These are phyloP conservation scores for Silvanus unidentatus DNA, from an alignment of 2,888 invertebrate species.

Conservation along the genomic window DNA sequence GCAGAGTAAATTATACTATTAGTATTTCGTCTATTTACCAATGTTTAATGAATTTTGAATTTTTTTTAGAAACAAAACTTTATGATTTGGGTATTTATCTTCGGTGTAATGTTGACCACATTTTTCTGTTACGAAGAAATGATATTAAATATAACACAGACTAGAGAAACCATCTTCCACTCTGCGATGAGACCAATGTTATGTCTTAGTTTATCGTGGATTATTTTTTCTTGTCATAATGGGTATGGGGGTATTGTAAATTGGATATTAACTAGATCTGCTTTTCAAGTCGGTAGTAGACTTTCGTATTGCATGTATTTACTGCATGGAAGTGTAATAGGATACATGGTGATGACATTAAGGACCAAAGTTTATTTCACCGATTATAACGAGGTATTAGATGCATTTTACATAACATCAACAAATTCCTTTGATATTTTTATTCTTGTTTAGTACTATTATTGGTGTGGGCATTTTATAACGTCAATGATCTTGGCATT, in stretches of 20 bases:
- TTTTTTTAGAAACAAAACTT: conserved; percentile 12
- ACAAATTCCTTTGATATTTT: background rate
- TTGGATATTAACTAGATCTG: conserved; percentile 48
- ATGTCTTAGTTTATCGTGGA: conserved; percentile 22
- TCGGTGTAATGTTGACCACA: conserved; percentile 12
- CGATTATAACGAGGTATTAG: background rate
- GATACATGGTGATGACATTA: background rate
- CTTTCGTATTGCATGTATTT: conserved; percentile 52
- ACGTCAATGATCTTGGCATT: conserved; percentile 37
- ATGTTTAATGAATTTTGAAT: background rate
- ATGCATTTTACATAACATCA: background rate
- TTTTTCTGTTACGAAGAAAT: conserved; percentile 12
- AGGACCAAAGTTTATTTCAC: background rate
- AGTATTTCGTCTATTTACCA: background rate
- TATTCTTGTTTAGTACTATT: conserved; percentile 30
- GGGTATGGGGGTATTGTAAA: conserved; percentile 42
- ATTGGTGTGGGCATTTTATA: conserved; percentile 44
- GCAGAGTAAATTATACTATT: conserved; percentile 7
- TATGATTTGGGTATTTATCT: conserved; percentile 14
- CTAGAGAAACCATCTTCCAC: conserved; percentile 11
- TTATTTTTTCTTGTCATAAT: conserved; percentile 20
- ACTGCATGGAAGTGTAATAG: conserved; percentile 1
- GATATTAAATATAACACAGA: conserved; percentile 8
- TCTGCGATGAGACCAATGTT: conserved; percentile 18
- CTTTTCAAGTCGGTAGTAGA: conserved; percentile 52